Evolutionary conservation across 30 jellyfish, hydroid and myxozoan genomes (phyloP), one percentile per base, ranked within the genome.

Genomic region (Phacellophora camtschatica): DNA sequence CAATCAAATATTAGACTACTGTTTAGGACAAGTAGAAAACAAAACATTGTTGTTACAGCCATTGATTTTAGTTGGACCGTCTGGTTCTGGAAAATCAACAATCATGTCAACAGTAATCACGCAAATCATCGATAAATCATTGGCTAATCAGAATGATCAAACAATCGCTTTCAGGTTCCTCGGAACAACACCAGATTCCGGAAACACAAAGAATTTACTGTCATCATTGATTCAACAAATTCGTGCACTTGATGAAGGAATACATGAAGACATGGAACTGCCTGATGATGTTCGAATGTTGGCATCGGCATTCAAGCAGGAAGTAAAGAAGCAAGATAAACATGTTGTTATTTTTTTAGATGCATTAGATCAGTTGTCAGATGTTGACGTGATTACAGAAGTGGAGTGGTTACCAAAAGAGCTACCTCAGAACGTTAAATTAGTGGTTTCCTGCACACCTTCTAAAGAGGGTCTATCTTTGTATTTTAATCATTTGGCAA

Each of bases 81-180:
- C 85, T 27, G 85, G 85, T 23, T 71, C 85, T 22, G 85, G 85
- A 19, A 71, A 71, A 31, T 71, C 85, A 10, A 71, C 71, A 1
- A 48, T 71, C 45, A 45, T 71, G 70, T 15, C 85, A 39, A 13
- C 49, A 10, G 51, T 55, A 9, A 34, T 71, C 15, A 5, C 18
- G 46, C 28, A 71, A 0, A 24, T 49, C 3, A 22, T 71, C 12
- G 3, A 37, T 48, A 58, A 71, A 35, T 25, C 20, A 19, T 10
- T 9, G n/a, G 49, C 11, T 8, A 18, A 50, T 39, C n/a, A 6
- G 16, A n/a, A 32, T 66, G 19, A 22, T 66, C 37, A 34, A 15
- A 39, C 19, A 29, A n/a, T 64, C 20, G 49, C 51, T 28, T 71
- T 71, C 34, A 71, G 85, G 29, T 71, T 71, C 43, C 49, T 71